A percentile compares a stretch with the other conserved stretches of the same genome.
Conservation (phyloP, 2,797 vertebrate genomes). For the Scolopax rusticola region DNA sequence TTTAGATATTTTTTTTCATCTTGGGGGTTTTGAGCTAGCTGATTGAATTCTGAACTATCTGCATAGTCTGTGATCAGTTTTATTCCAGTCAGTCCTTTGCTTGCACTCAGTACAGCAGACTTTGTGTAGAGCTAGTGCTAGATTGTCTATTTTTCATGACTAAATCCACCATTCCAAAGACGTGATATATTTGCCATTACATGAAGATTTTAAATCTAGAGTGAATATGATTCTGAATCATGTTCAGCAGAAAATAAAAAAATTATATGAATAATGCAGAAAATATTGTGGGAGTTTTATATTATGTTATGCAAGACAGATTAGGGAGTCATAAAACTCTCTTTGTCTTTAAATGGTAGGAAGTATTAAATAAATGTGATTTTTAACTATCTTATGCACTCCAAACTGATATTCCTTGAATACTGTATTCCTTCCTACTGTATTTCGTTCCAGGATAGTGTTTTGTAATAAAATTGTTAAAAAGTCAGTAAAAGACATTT, state of each 20-base stretch:
- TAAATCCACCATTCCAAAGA: not conserved
- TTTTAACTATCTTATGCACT: not conserved
- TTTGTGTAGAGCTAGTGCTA: not conserved
- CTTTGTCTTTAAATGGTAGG: not conserved
- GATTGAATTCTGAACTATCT: not conserved
- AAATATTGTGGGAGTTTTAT: not conserved
- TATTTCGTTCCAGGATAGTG: not conserved
- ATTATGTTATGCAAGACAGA: not conserved
- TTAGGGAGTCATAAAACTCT: not conserved
- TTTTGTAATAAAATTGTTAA: slow-evolving; percentile 1
- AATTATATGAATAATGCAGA: not conserved
- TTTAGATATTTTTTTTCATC: slow-evolving; percentile 9
- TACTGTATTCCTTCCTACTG: not conserved
- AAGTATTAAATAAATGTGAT: slow-evolving; percentile 22
- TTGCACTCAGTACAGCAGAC: not conserved
- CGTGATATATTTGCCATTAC: not conserved
- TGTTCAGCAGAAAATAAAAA: not conserved
- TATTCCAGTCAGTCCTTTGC: not conserved
- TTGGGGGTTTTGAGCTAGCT: not conserved
- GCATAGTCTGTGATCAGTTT: not conserved
- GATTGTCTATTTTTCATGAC: not conserved
- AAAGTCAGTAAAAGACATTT: not conserved
- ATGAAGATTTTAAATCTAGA: not conserved
- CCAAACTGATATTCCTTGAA: not conserved
- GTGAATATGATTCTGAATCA: not conserved